Base-by-base conservation (phyloP, 2,113 vertebrate genomes). In the Atrichornis clamosus region DNA sequence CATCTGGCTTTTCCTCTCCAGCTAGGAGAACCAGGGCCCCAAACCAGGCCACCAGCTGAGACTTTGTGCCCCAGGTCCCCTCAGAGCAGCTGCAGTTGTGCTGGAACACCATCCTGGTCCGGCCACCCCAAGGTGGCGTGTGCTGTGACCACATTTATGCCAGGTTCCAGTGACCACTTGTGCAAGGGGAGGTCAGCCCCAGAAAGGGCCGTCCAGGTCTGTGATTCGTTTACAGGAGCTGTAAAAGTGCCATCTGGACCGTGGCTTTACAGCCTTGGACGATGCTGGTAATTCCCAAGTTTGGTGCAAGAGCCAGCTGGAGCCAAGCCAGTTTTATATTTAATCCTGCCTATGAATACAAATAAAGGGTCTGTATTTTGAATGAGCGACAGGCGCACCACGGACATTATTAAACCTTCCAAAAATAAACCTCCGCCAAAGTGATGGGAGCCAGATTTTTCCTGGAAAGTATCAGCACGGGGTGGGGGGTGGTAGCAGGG, bases 361-460 rank as follows among this genome's bases (percentile, higher is more conserved):
- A 97, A 96, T 84, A 96, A 68, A 93, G 73, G 88, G 49, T 76
- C 79, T 89, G 68, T 97, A 91, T 97, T 88, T 97, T 84, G 60
- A 92, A 89, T 41, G 62, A 92, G 91, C 18, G 50, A 89, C 78
- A 84, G 92, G 81, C 65, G 3, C 81, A 89, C 87, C 95, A 88
- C 6, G 87, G 92, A 79, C 85, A 46, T 95, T 96, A 96, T 95
- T 96, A 96, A 70, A 78, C 85, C 76, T 96, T 95, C 95, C 89
- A 63, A 92, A 97, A 98, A 97, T 97, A 98, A 97, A 96, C 68
- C 33, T 70, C 93, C 91, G 90, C 89, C 65, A 39, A 68, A 96
- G 59, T 32, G 84, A 96, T 72, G 47, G 33, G 81, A 94, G 92
- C 53, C 96, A 94, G 94, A 81, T 80, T 97, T 93, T 91, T 94